Percentiles rank a stretch among this genome's conserved stretches.
Conservation (phyloP, 1,140 invertebrate genomes). For the Leucophenga varia region DNA sequence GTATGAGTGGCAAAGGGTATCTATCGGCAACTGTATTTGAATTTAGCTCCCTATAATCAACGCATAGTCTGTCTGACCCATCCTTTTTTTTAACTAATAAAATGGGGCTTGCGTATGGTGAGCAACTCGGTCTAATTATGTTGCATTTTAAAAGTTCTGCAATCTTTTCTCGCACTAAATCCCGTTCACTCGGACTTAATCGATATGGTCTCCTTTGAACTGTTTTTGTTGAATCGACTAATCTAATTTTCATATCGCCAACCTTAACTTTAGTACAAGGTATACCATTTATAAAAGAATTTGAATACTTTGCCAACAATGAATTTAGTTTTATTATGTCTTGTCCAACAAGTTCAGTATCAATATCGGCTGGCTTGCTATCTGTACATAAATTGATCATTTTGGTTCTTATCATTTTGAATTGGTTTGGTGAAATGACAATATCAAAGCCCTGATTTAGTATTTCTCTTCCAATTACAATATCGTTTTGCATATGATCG, state of each 20-base stretch:
- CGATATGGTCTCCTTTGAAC: conserved; percentile 11
- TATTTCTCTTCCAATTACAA: conserved; percentile 17
- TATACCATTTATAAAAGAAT: conserved; percentile 12
- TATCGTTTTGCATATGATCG: conserved; percentile 17
- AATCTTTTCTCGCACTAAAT: conserved; percentile 12
- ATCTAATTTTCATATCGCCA: conserved; percentile 6
- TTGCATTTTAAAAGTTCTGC: conserved; percentile 5
- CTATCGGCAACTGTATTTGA: conserved; percentile 11
- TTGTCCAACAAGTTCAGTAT: conserved; percentile 5
- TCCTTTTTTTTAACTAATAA: no score
- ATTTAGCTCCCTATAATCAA: conserved; percentile 12
- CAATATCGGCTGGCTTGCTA: conserved; percentile 1
- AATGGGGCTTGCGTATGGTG: conserved; percentile 15
- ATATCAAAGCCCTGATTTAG: conserved; percentile 18
- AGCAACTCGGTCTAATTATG: conserved; percentile 13
- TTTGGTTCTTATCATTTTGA: conserved; percentile 9
- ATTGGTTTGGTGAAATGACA: conserved; percentile 16
- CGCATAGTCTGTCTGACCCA: no score
- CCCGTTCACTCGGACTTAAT: conserved; percentile 5
- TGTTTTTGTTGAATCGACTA: conserved; percentile 4
- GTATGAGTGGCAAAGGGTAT: conserved; percentile 15
- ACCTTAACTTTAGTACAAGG: conserved; percentile 1
- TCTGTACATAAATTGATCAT: conserved; percentile 11
- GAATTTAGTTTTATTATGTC: conserved; percentile 14
- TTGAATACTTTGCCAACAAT: conserved; percentile 5